These are phyloP conservation scores for Cladorhizidae sp. DNA, from an alignment of 37 sponge, comb jelly and placozoan species.

Conservation along the genomic window DNA sequence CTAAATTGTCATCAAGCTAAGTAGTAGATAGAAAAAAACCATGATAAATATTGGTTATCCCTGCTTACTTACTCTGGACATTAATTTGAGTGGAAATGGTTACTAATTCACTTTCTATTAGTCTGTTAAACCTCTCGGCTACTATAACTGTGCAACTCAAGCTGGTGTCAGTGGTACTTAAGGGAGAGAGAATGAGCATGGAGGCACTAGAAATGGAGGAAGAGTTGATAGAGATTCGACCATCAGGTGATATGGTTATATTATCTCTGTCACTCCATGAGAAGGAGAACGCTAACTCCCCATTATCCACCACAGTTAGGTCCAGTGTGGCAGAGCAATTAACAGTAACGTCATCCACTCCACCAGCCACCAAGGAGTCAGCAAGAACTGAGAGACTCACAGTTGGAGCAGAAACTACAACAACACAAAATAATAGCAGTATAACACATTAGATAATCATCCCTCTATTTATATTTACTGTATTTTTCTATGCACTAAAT, in stretches of 20 bases:
- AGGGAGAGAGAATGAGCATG: conserved; percentile 6
- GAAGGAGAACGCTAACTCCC: background rate
- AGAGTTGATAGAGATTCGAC: conserved; percentile 2
- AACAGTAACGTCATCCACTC: background rate
- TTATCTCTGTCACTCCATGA: background rate
- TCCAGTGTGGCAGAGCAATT: conserved; percentile 8
- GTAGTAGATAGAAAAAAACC: too few relatives aligned
- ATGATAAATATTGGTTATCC: too few relatives aligned
- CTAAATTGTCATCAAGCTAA: too few relatives aligned
- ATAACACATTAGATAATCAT: too few relatives aligned
- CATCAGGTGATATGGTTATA: background rate
- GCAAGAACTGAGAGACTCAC: background rate
- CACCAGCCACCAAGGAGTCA: background rate
- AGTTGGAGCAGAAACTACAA: conserved; percentile 12
- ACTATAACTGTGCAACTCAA: background rate
- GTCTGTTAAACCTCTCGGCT: background rate
- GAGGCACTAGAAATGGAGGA: background rate
- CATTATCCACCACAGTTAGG: background rate
- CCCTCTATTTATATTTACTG: too few relatives aligned
- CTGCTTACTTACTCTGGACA: too few relatives aligned
- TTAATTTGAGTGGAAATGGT: background rate
- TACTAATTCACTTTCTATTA: background rate
- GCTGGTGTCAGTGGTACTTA: conserved; percentile 10
- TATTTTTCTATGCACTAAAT: too few relatives aligned
- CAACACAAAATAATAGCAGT: too few relatives aligned